A percentile compares a stretch with the other conserved stretches of the same genome.
These are phyloP conservation scores for Calosoma granatense DNA, from an alignment of 1,140 invertebrate genomes.

Conservation along the genomic window DNA sequence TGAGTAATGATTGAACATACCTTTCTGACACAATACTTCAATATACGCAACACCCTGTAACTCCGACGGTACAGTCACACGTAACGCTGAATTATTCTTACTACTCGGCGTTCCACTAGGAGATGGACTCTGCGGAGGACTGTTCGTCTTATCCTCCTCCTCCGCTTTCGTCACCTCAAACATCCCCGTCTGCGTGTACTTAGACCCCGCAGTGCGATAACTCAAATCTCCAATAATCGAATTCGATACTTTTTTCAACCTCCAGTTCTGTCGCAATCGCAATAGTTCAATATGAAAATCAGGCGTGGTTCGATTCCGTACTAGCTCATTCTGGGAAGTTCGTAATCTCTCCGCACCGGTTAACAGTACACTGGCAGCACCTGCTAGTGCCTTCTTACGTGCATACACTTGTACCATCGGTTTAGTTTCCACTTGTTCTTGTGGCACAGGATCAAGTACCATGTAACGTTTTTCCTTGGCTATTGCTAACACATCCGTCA, in stretches of 20 bases:
- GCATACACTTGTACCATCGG: slow-evolving; percentile 82
- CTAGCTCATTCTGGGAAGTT: slow-evolving; percentile 65
- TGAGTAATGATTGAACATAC: slow-evolving; percentile 34
- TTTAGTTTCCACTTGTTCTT: slow-evolving; percentile 72
- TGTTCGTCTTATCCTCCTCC: slow-evolving; percentile 51
- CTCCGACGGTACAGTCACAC: slow-evolving; percentile 86
- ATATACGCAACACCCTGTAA: slow-evolving; percentile 93
- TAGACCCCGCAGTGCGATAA: slow-evolving; percentile 86
- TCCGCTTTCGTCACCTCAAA: slow-evolving; percentile 96
- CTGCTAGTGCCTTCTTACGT: slow-evolving; percentile 81
- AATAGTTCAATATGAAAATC: slow-evolving; percentile 92
- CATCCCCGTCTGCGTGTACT: slow-evolving; percentile 85
- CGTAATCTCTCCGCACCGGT: slow-evolving; percentile 78
- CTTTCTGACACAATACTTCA: slow-evolving; percentile 87
- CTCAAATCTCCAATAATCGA: slow-evolving; percentile 93
- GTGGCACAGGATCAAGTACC: slow-evolving; percentile 84
- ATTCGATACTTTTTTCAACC: slow-evolving; percentile 90
- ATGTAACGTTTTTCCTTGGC: slow-evolving; percentile 90
- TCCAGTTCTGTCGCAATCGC: slow-evolving; percentile 84
- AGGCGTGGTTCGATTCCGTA: slow-evolving; percentile 58
- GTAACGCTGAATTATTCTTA: slow-evolving; percentile 66
- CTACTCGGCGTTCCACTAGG: slow-evolving; percentile 33
- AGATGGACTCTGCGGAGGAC: slow-evolving; percentile 43
- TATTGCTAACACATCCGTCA: slow-evolving; percentile 85
- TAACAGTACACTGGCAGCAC: slow-evolving; percentile 70